Conservation (phyloP, 2,113 vertebrate genomes). For the Eurypyga helias region DNA sequence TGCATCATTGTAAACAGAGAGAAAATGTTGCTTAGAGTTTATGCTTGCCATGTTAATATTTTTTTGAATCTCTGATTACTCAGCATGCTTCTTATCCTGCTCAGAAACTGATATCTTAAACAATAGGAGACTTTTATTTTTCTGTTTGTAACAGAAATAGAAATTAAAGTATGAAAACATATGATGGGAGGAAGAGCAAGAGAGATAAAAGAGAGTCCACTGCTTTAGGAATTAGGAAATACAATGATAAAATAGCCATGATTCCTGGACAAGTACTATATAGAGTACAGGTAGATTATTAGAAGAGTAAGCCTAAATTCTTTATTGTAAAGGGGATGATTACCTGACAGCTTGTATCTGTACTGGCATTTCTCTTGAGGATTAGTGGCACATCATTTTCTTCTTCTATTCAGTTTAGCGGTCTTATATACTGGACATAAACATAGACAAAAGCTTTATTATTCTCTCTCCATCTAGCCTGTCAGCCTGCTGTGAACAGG, state of each 20-base stretch:
- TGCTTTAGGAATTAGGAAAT: background rate
- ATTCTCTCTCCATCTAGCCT: background rate
- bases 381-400: slow-evolving; percentile 32
- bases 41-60: background rate
- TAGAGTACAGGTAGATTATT: background rate
- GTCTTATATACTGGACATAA: slow-evolving; percentile 26
- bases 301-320: background rate
- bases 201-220: background rate
- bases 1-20: background rate
- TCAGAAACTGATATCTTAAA: background rate
- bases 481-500: background rate
- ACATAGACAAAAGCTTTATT: slow-evolving; percentile 9
- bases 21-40: background rate
- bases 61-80: background rate
- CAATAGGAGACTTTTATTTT: background rate
- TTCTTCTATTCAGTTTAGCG: slow-evolving; percentile 14
- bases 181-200: background rate
- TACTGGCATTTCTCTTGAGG: slow-evolving; percentile 6
- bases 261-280: background rate
- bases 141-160: background rate
- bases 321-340: background rate
- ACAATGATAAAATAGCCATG: background rate
- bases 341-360: slow-evolving; percentile 22
- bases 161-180: background rate
- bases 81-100: background rate